phyloP scores from a whole-genome alignment of 2,797 vertebrate genomes.

The Callimico goeldii region DNA sequence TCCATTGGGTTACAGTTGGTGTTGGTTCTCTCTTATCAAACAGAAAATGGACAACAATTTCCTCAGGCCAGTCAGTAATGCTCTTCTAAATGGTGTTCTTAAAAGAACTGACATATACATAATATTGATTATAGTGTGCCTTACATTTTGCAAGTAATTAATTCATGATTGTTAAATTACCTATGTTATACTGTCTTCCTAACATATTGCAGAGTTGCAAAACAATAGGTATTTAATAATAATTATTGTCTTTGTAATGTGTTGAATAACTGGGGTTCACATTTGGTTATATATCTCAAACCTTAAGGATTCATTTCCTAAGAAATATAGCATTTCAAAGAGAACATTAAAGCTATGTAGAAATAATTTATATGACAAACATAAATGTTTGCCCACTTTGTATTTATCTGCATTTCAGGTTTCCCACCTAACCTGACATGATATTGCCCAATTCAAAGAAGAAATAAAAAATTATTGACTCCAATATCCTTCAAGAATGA shows the following conservation, averaged over 20 bases:
- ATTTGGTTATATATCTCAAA: background rate
- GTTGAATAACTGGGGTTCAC: background rate
- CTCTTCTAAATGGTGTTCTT: background rate
- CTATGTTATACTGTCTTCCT: background rate
- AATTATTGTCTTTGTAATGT: background rate
- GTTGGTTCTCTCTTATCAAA: background rate
- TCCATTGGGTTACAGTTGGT: background rate
- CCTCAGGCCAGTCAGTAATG: background rate
- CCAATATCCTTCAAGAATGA: background rate
- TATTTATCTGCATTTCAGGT: background rate
- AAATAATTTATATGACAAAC: slow-evolving; percentile 3
- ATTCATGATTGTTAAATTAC: background rate
- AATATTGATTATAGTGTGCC: background rate
- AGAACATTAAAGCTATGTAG: background rate
- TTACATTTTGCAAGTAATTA: background rate
- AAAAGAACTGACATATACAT: background rate
- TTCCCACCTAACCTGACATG: background rate
- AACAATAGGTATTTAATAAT: background rate
- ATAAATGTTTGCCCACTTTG: background rate
- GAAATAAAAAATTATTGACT: background rate
- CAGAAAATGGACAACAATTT: background rate
- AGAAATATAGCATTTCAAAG: background rate
- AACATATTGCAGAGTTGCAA: background rate
- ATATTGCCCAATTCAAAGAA: background rate
- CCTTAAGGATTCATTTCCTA: background rate